Evolutionary conservation across 2,113 vertebrate species (phyloP).

Genomic region (Neomonachus schauinslandi): DNA sequence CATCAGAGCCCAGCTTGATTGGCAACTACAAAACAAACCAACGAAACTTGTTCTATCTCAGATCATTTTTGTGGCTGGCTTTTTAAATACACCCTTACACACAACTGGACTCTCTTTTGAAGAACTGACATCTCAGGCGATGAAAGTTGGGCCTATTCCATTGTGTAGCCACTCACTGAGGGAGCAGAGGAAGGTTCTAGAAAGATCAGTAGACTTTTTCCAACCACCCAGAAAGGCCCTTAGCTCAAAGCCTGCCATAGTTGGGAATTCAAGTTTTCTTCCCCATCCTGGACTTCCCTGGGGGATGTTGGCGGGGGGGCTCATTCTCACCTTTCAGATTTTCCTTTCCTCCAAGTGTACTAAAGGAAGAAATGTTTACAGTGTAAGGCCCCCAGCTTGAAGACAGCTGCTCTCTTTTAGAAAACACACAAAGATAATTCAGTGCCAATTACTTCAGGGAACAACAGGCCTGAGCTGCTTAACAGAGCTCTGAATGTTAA

Average conservation of each 20-base stretch:
- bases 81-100: not conserved
- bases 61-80: not conserved
- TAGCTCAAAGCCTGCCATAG: not conserved
- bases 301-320: too few relatives aligned
- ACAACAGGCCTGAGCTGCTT: conserved; percentile 7
- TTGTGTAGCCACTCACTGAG: not conserved
- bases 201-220: conserved; percentile 35
- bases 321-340: not conserved
- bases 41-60: not conserved
- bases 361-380: conserved; percentile 27
- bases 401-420: conserved; percentile 61
- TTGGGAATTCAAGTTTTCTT: not conserved
- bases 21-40: conserved; percentile 34
- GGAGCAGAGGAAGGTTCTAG: not conserved
- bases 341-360: conserved; percentile 13
- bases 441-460: conserved; percentile 63
- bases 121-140: not conserved
- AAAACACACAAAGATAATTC: conserved; percentile 59
- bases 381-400: not conserved
- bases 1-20: not conserved
- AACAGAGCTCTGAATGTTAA: conserved; percentile 51
- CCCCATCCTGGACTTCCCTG: not conserved
- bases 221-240: not conserved
- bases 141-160: not conserved
- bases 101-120: conserved; percentile 16